These are phyloP conservation scores for Thaumatotibia leucotreta DNA, from an alignment of 1,140 invertebrate genomes.

Conservation along the genomic window DNA sequence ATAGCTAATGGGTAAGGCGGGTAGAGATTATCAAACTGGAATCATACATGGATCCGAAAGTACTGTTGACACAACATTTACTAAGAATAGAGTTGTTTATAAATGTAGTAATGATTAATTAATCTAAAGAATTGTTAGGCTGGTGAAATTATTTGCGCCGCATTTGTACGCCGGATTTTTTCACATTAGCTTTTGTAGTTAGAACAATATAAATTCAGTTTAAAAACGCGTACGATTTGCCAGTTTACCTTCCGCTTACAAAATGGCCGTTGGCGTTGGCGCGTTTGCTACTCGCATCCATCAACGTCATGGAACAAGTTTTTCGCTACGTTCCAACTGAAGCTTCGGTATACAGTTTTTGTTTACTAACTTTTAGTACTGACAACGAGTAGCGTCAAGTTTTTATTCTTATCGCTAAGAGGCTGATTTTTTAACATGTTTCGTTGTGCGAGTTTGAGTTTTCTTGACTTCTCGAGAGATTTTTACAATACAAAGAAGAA, in stretches of 20 bases:
- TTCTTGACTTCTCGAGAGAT: too few species aligned
- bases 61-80: too few species aligned
- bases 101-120: too few species aligned
- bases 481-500: too few species aligned
- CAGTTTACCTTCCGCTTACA: conserved; percentile 19
- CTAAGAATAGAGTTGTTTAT: too few species aligned
- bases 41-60: too few species aligned
- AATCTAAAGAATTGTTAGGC: too few species aligned
- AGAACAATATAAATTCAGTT: neutral
- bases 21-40: too few species aligned
- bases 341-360: conserved; percentile 52
- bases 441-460: neutral
- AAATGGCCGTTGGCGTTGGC: conserved; percentile 16
- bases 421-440: neutral
- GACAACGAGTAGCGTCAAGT: neutral
- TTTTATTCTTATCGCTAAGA: conserved; percentile 13
- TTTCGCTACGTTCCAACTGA: conserved; percentile 53
- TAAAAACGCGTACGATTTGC: neutral
- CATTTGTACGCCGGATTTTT: too few species aligned
- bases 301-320: conserved; percentile 63
- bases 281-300: conserved; percentile 44
- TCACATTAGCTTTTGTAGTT: neutral
- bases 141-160: too few species aligned
- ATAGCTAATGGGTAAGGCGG: too few species aligned
- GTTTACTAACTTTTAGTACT: conserved; percentile 50